Evolutionary conservation across 1,140 invertebrate genomes (phyloP), one percentile per base, ranked within the genome.

Genomic region (Copidosoma floridanum): DNA sequence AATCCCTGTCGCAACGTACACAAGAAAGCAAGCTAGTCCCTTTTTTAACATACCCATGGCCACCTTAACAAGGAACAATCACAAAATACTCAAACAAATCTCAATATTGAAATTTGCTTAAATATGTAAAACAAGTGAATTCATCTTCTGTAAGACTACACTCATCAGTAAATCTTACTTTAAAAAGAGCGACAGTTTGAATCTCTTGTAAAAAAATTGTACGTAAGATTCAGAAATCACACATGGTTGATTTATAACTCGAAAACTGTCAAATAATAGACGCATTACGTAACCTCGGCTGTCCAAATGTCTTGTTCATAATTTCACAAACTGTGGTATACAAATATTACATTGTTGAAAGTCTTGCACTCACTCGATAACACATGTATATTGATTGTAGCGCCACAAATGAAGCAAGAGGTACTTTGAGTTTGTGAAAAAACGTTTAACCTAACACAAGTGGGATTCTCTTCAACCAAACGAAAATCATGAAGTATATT

Each of bases 381-480:
- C 24, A 47, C 47, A 18, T 53, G 40, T 16, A 57, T 3, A 53
- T 63, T 37, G 14, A 11, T 16, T 47, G 50, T 1, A 1, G n/a
- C 40, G 40, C 57, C 53, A 27, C 61, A 63, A 26, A 63, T 52
- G 1, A 63, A 2, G 40, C 53, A 57, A 2, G 47, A n/a, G 27
- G 18, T 11, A 21, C 23, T 52, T 10, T 29, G 52, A 18, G 54
- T 54, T 48, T 53, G 61, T 18, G 41, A 53, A 6, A 63, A 48
- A 4, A 63, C 55, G 35, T 63, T 63, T 7, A 63, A 20, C 48
- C 61, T 63, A 24, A 63, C 3, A 16, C 61, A 63, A 40, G 32
- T 11, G 12, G 54, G 61, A 48, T 63, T 37, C 32, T 24, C 3
- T 46, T 63, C 24, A 12, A 62, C 1, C 12, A 38, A 32, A 20